Evolutionary conservation across 2,888 invertebrate species (phyloP).

Genomic region (Oxytorus armatus): DNA sequence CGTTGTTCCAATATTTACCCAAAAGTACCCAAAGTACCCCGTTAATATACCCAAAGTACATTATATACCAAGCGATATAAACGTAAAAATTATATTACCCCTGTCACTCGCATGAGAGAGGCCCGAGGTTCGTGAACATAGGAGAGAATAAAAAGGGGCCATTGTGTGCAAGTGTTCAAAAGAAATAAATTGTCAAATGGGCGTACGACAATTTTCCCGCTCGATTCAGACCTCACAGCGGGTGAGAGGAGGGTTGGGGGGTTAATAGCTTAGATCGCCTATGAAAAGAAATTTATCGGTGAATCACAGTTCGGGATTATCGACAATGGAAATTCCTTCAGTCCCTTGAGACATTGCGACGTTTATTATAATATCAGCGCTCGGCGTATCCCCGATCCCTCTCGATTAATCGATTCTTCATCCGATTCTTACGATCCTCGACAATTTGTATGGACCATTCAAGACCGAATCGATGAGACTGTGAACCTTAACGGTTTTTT

Average conservation of each 20-base stretch:
- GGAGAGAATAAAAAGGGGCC: slow-evolving; percentile 16
- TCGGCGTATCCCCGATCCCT: slow-evolving; percentile 46
- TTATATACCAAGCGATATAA: too few relatives aligned
- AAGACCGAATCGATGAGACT: neutral
- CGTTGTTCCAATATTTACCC: too few relatives aligned
- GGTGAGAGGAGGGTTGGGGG: neutral
- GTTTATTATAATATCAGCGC: slow-evolving; percentile 40
- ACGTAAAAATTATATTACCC: too few relatives aligned
- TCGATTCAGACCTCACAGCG: slow-evolving; percentile 43
- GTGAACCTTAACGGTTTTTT: too few relatives aligned
- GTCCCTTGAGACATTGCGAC: neutral
- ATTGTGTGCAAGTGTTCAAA: slow-evolving; percentile 36
- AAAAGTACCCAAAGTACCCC: too few relatives aligned
- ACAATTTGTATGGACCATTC: neutral
- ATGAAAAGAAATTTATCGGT: slow-evolving; percentile 51
- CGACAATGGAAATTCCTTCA: slow-evolving; percentile 55
- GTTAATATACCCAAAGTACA: too few relatives aligned
- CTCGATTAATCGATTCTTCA: slow-evolving; percentile 41
- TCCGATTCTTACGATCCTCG: neutral
- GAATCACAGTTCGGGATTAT: slow-evolving; percentile 35
- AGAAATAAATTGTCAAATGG: slow-evolving; percentile 48
- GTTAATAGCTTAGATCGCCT: slow-evolving; percentile 13
- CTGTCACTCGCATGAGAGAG: too few relatives aligned
- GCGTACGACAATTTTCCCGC: slow-evolving; percentile 63
- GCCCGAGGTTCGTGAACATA: too few relatives aligned